These are phyloP conservation scores for Mormyrus lacerda DNA, from an alignment of 2,113 vertebrate species.

Conservation along the genomic window DNA sequence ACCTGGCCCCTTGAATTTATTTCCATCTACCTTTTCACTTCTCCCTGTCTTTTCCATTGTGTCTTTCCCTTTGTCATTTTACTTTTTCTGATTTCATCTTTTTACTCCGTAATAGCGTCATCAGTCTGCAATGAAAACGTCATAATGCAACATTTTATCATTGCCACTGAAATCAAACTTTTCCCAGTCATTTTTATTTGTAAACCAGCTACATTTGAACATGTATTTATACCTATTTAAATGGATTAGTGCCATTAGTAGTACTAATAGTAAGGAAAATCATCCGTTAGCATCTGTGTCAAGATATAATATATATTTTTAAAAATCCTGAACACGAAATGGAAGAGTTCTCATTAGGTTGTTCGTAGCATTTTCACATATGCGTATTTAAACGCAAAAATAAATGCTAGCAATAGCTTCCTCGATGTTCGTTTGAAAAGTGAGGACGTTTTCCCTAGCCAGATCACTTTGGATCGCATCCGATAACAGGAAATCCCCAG, in stretches of 20 bases:
- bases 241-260: not conserved
- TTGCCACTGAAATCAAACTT: not conserved
- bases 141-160: not conserved
- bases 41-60: conserved; percentile 10
- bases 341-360: not conserved
- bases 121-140: not conserved
- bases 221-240: not conserved
- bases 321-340: not conserved
- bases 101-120: not conserved
- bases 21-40: conserved; percentile 28
- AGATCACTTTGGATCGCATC: conserved; percentile 26
- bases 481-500: conserved; percentile 36
- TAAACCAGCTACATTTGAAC: not conserved
- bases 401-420: conserved; percentile 12
- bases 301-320: not conserved
- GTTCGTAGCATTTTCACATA: not conserved
- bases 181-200: not conserved
- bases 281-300: not conserved
- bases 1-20: conserved; percentile 19
- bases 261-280: not conserved
- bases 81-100: conserved; percentile 1
- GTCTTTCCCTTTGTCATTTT: conserved; percentile 19
- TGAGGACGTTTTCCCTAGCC: conserved; percentile 37
- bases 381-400: not conserved
- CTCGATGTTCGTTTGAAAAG: conserved; percentile 8